Percentiles rank a stretch among this genome's conserved stretches.
Conservation (phyloP, 1,140 invertebrate species). For the Paraescarpia echinospica region DNA sequence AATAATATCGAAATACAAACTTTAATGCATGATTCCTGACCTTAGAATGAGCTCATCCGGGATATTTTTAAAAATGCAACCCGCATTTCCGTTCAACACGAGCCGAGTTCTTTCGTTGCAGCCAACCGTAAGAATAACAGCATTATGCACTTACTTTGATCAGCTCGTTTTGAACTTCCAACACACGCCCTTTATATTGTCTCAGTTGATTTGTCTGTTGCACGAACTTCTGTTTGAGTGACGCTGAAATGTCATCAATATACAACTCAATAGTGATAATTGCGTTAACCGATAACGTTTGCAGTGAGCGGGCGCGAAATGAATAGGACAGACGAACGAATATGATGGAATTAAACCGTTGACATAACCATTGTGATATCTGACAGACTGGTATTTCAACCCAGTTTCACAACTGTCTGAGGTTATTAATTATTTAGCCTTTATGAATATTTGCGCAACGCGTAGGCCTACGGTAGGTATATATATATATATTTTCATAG, state of each 20-base stretch:
- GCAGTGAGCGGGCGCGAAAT: background rate
- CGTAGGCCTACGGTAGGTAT: no score
- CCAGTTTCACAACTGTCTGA: background rate
- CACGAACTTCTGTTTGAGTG: constrained; percentile 47
- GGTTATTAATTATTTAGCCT: background rate
- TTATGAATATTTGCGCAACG: background rate
- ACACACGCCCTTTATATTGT: constrained; percentile 49
- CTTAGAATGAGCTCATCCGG: background rate
- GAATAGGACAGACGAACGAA: background rate
- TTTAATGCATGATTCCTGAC: no score
- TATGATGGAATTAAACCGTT: background rate
- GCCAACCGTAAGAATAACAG: background rate
- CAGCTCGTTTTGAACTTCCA: constrained; percentile 51
- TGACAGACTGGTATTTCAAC: background rate
- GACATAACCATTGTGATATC: background rate
- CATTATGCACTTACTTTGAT: constrained; percentile 43
- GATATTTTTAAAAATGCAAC: background rate
- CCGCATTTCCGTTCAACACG: background rate
- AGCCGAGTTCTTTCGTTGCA: background rate
- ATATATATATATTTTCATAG: background rate
- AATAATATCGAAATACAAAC: no score
- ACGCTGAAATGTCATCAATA: constrained; percentile 15
- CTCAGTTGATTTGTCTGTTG: constrained; percentile 43
- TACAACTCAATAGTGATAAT: background rate
- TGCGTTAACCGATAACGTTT: background rate